Percentiles rank a stretch among this genome's conserved stretches.
These are phyloP conservation scores for Pelagia noctiluca DNA, from an alignment of 30 jellyfish, hydroid and myxozoan species.

Conservation along the genomic window DNA sequence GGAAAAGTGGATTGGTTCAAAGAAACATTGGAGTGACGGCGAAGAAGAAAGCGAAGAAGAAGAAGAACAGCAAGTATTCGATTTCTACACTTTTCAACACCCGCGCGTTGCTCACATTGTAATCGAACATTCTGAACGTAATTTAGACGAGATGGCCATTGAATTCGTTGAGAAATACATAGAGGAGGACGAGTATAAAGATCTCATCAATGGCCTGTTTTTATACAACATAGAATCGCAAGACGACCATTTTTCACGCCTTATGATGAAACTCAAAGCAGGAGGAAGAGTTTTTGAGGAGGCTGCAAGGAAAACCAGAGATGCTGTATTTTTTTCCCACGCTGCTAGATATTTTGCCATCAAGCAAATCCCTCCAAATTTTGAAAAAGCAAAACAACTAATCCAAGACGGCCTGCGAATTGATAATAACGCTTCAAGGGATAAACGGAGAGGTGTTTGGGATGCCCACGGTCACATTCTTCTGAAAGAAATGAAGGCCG, in stretches of 20 bases:
- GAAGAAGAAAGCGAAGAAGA: neutral
- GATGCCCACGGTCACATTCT: slow-evolving; percentile 60
- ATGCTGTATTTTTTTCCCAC: slow-evolving; percentile 51
- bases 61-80: neutral
- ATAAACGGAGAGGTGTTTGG: slow-evolving; percentile 44
- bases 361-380: slow-evolving; percentile 7
- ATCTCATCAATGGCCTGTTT: slow-evolving; percentile 35
- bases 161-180: slow-evolving; percentile 25
- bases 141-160: slow-evolving; percentile 45
- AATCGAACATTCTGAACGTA: slow-evolving; percentile 34
- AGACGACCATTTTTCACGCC: slow-evolving; percentile 48
- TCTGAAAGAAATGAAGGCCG: slow-evolving; percentile 40
- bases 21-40: neutral
- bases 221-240: slow-evolving; percentile 33
- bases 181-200: neutral
- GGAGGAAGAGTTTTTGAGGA: slow-evolving; percentile 55
- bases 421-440: slow-evolving; percentile 42
- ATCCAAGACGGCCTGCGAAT: slow-evolving; percentile 44
- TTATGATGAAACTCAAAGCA: slow-evolving; percentile 23
- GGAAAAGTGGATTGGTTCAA: slow-evolving; percentile 31
- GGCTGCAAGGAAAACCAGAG: slow-evolving; percentile 57
- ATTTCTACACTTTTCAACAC: slow-evolving; percentile 58
- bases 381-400: slow-evolving; percentile 34
- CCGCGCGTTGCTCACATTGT: slow-evolving; percentile 39
- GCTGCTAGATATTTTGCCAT: slow-evolving; percentile 53